Conservation (phyloP, 2,888 invertebrate genomes). For the Caenorhabditis sp. region DNA sequence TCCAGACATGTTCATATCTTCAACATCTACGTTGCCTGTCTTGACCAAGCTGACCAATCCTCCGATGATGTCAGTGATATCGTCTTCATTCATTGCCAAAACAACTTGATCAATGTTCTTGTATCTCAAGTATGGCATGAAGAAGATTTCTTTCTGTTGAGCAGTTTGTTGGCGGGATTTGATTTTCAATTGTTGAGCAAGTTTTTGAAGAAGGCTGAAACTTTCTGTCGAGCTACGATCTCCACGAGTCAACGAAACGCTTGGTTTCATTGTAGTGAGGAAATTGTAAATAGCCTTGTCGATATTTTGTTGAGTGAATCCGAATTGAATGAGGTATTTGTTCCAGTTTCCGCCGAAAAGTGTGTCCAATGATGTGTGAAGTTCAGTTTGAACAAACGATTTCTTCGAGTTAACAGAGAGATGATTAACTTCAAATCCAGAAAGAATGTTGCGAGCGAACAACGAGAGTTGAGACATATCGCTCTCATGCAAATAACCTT, state of each 20-base stretch:
- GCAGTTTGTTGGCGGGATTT: slow-evolving; percentile 29
- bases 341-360: slow-evolving; percentile 51
- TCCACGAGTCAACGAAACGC: slow-evolving; percentile 39
- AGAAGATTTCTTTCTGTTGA: slow-evolving; percentile 23
- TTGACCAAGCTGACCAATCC: slow-evolving; percentile 31
- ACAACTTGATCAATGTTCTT: slow-evolving; percentile 60
- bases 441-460: slow-evolving; percentile 35
- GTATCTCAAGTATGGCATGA: slow-evolving; percentile 49
- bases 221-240: slow-evolving; percentile 25
- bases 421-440: slow-evolving; percentile 32
- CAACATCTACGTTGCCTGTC: slow-evolving; percentile 14
- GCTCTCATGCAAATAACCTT: slow-evolving; percentile 7
- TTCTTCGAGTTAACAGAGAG: slow-evolving; percentile 48
- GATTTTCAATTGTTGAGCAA: slow-evolving; percentile 53
- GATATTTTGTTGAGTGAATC: slow-evolving; percentile 41
- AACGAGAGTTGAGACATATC: slow-evolving; percentile 37
- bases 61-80: slow-evolving; percentile 38
- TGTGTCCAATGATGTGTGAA: slow-evolving; percentile 43
- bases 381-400: slow-evolving; percentile 30
- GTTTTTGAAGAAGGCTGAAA: slow-evolving; percentile 38
- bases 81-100: slow-evolving; percentile 54
- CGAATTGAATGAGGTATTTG: slow-evolving; percentile 30
- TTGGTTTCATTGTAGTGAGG: slow-evolving; percentile 28
- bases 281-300: slow-evolving; percentile 30
- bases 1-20: slow-evolving; percentile 29